Conservation (phyloP, 1,140 invertebrate genomes). For the Brachionus angularis region DNA sequence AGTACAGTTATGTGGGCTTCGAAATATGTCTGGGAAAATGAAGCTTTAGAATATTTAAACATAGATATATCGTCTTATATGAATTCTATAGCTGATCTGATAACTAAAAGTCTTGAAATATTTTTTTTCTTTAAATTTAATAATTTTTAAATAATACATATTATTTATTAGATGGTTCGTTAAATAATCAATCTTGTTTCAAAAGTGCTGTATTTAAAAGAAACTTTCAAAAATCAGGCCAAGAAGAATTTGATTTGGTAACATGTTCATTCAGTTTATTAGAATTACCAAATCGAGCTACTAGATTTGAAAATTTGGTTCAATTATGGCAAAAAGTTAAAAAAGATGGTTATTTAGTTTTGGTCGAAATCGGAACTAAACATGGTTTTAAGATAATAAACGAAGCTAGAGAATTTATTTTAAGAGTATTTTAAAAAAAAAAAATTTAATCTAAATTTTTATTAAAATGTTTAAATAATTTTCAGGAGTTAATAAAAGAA, state of each 20-base stretch:
- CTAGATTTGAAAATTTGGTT: conserved; percentile 2
- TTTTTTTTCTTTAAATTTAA: not conserved
- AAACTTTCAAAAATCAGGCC: conserved; percentile 31
- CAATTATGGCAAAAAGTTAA: conserved; percentile 25
- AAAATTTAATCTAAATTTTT: not conserved
- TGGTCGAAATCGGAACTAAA: conserved; percentile 25
- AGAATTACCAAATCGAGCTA: conserved; percentile 2
- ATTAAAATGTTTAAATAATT: not conserved
- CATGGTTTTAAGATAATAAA: conserved; percentile 30
- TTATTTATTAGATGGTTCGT: not conserved
- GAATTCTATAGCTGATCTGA: conserved; percentile 19
- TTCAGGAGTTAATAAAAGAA: not conserved
- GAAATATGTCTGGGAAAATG: not conserved
- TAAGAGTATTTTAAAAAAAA: conserved; percentile 10
- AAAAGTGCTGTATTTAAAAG: conserved; percentile 15
- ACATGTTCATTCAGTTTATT: conserved; percentile 19
- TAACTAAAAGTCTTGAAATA: conserved; percentile 19
- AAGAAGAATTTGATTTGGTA: conserved; percentile 29
- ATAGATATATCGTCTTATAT: not conserved
- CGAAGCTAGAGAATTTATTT: conserved; percentile 31
- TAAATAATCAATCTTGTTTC: conserved; percentile 2
- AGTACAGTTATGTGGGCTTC: conserved; percentile 34
- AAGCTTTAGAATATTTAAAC: conserved; percentile 9
- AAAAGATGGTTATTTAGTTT: conserved; percentile 36
- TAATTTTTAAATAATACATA: not conserved